Conservation (phyloP, 1,140 invertebrate species). For the Plectrocnemia conspersa region DNA sequence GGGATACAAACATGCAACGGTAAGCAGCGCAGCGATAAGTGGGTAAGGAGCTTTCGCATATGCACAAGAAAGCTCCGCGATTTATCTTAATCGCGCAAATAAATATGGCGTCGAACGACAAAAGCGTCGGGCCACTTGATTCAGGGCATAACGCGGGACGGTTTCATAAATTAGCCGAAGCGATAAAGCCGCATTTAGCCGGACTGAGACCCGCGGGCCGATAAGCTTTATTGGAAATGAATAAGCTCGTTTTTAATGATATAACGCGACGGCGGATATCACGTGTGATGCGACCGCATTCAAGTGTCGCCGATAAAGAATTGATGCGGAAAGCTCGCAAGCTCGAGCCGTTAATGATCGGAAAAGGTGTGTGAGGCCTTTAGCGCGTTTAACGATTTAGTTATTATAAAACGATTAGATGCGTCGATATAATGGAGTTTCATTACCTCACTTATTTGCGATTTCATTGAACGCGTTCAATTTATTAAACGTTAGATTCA, state of each 20-base stretch:
- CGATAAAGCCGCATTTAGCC: conserved; percentile 14
- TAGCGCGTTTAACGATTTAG: too few relatives aligned
- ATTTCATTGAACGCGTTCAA: too few relatives aligned
- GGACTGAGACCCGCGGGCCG: conserved; percentile 2
- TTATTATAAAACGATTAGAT: too few relatives aligned
- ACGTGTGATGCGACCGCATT: too few relatives aligned
- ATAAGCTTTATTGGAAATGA: conserved; percentile 18
- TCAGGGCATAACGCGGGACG: not conserved
- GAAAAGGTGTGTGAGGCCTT: too few relatives aligned
- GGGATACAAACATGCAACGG: not conserved
- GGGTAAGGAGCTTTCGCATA: not conserved
- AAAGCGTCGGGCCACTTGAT: conserved; percentile 3
- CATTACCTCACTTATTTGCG: too few relatives aligned
- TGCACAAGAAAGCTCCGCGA: not conserved
- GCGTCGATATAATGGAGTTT: too few relatives aligned
- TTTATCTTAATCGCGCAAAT: conserved; percentile 7
- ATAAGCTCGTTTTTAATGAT: conserved; percentile 14
- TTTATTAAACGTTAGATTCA: too few relatives aligned
- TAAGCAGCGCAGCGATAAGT: not conserved
- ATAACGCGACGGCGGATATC: conserved; percentile 1
- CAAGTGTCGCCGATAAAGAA: too few relatives aligned
- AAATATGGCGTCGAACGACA: conserved; percentile 6
- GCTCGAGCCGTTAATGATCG: too few relatives aligned
- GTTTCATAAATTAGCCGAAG: conserved; percentile 13
- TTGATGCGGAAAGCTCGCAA: too few relatives aligned